These are phyloP conservation scores for Pollenia griseotomentosa DNA, from an alignment of 2,888 invertebrate genomes.

Conservation along the genomic window DNA sequence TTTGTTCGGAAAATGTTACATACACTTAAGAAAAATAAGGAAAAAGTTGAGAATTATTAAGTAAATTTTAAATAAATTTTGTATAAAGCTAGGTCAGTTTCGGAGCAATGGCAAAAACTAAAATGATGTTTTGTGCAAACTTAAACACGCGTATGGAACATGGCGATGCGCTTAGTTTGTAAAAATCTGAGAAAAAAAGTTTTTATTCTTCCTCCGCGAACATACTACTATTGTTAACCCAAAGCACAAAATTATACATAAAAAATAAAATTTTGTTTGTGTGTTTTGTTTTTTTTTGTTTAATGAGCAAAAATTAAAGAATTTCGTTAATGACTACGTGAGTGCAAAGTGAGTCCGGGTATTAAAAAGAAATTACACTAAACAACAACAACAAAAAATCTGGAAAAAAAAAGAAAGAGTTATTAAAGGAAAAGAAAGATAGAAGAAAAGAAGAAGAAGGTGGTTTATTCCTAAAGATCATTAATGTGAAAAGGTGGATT, in stretches of 20 bases:
- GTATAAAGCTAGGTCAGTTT: constrained; percentile 71
- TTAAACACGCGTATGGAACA: constrained; percentile 58
- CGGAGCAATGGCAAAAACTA: constrained; percentile 49
- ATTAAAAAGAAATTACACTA: constrained; percentile 51
- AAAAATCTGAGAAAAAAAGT: constrained; percentile 36
- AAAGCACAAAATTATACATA: constrained; percentile 21
- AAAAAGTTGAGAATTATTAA: not conserved
- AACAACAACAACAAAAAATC: not conserved
- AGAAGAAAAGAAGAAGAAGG: constrained; percentile 34
- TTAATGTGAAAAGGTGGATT: constrained; percentile 35
- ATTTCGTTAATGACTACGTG: constrained; percentile 51
- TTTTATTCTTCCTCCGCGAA: constrained; percentile 43
- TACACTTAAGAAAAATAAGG: not conserved
- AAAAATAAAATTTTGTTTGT: not conserved
- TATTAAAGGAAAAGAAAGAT: constrained; percentile 36
- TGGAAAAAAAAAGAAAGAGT: constrained; percentile 29
- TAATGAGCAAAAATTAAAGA: constrained; percentile 25
- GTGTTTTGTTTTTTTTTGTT: constrained; percentile 59
- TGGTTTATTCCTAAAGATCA: constrained; percentile 21
- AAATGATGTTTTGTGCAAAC: constrained; percentile 50
- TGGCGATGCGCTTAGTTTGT: constrained; percentile 52
- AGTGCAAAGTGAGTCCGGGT: constrained; percentile 62
- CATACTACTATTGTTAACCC: constrained; percentile 1
- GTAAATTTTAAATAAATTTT: constrained; percentile 56
- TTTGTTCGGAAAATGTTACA: constrained; percentile 24